phyloP scores from a whole-genome alignment of 2,888 invertebrate species.

The Acheta domesticus region DNA sequence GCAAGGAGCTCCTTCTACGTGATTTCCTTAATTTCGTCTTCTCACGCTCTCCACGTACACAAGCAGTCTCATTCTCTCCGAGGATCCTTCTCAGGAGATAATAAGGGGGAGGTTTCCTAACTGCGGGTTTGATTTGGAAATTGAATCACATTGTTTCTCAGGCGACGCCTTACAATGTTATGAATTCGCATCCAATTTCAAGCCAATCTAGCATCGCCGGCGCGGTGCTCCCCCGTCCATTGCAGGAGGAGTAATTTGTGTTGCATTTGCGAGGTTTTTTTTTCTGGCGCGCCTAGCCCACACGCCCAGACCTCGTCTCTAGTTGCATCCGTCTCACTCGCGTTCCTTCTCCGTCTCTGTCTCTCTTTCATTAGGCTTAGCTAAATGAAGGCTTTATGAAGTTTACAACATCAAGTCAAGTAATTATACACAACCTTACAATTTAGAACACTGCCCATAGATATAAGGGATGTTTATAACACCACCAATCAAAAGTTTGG shows the following conservation, averaged over 20 bases:
- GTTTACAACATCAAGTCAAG: conserved; percentile 29
- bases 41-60: no score
- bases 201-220: conserved; percentile 18
- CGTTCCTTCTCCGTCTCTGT: conserved; percentile 23
- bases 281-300: background rate
- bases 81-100: no score
- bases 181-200: conserved; percentile 32
- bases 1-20: no score
- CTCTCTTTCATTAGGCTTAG: conserved; percentile 30
- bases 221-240: background rate
- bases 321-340: background rate
- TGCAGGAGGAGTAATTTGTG: background rate
- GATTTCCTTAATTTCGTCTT: no score
- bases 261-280: background rate
- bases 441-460: conserved; percentile 25
- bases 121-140: background rate
- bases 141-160: conserved; percentile 1
- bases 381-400: conserved; percentile 32
- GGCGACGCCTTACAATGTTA: conserved; percentile 20
- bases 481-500: conserved; percentile 18
- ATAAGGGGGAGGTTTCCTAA: no score
- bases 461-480: conserved; percentile 18
- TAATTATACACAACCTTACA: conserved; percentile 32
- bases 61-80: no score
- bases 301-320: background rate